phyloP scores from a whole-genome alignment of 1,140 invertebrate species.

The Trachelipus rathkii region DNA sequence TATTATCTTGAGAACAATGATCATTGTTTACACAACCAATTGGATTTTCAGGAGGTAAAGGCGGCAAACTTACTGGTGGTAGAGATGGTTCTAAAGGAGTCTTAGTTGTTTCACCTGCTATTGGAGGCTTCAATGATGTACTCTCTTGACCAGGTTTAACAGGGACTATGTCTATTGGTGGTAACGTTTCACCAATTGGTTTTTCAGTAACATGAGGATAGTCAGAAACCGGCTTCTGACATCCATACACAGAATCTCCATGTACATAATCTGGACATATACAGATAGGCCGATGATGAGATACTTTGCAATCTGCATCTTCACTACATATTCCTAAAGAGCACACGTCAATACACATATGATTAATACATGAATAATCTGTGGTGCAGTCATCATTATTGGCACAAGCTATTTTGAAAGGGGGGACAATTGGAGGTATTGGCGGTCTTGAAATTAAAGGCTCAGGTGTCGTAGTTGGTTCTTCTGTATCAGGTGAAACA shows the following conservation, averaged over 20 bases:
- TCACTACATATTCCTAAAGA: constrained; percentile 66
- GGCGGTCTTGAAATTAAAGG: constrained; percentile 58
- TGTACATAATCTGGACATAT: constrained; percentile 71
- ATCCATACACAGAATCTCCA: constrained; percentile 74
- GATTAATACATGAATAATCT: constrained; percentile 71
- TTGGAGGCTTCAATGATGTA: constrained; percentile 18
- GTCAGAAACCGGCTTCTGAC: constrained; percentile 48
- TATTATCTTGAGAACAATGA: constrained; percentile 47
- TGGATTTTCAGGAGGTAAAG: constrained; percentile 25
- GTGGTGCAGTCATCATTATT: constrained; percentile 68
- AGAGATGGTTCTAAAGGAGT: constrained; percentile 21
- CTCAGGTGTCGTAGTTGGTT: constrained; percentile 47
- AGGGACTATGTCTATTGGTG: constrained; percentile 7
- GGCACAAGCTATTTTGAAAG: constrained; percentile 68
- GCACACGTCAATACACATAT: constrained; percentile 74
- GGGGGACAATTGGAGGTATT: constrained; percentile 55
- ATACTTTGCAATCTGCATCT: constrained; percentile 70
- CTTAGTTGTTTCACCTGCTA: constrained; percentile 20
- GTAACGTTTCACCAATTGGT: not conserved
- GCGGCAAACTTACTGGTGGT: constrained; percentile 17
- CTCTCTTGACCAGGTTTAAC: constrained; percentile 23
- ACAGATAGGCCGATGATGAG: constrained; percentile 74
- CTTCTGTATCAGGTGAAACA: constrained; percentile 47
- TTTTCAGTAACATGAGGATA: constrained; percentile 25
- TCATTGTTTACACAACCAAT: constrained; percentile 35